Evolutionary conservation across 2,113 vertebrate genomes (phyloP), one percentile per base, ranked within the genome.

Genomic region (Natator depressus): DNA sequence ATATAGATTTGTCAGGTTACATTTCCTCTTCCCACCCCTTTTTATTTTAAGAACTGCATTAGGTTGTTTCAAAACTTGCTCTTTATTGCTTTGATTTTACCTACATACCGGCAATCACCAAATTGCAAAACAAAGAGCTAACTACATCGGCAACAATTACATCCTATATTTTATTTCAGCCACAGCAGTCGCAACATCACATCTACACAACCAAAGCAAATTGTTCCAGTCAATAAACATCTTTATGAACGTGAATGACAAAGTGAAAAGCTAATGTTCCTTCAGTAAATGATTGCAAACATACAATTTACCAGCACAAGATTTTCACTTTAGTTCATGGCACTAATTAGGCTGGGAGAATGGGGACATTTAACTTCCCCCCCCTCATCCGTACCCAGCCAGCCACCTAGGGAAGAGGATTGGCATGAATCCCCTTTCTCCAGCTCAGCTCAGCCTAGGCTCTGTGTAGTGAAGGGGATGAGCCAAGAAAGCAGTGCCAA

Each of bases 401-500:
- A 88, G 82, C 35, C 6, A 27, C 46, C 54, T 87, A 91, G 20
- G 10, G 51, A 80, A 88, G 24, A 75, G 8, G 31, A 91, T 5
- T 38, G 19, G 35, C 65, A 76, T 65, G 81, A 54, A 90, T 6
- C 29, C 29, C 62, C 2, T 50, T 84, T 59, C 47, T 90, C 10
- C 22, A 10, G 55, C 0, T 0, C 38, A 53, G 47, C 51, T 25
- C 88, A 31, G 42, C 88, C 47, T 57, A 80, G 79, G 54, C 6
- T 31, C 8, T 46, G 93, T 47, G 80, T 38, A 85, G 75, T 5
- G 4, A 75, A 55, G 17, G 42, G 19, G 17, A 84, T 47, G 46
- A 84, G 20, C 25, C n/a, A 88, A 38, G 11, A 27, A 89, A 65
- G 59, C 62, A 22, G 8, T 38, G 17, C 22, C 0, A 0, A 38